Evolutionary conservation across 1,140 invertebrate genomes (phyloP).

Genomic region (Trichomalopsis sarcophagae): DNA sequence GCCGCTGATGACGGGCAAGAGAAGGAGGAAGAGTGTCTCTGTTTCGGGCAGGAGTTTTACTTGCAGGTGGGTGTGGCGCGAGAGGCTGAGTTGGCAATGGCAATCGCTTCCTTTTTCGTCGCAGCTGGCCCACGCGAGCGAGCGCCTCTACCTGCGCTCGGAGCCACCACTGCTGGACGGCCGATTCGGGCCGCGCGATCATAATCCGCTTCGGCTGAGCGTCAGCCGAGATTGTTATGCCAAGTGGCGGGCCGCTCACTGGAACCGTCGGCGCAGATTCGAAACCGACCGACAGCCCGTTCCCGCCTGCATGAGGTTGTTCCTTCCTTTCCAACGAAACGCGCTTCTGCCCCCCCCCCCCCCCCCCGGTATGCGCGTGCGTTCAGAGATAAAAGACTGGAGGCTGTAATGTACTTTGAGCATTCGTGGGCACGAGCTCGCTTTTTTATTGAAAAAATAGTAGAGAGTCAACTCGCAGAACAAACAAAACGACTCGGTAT

Average conservation of each 20-base stretch:
- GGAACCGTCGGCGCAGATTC: constrained; percentile 49
- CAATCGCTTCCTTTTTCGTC: too few species aligned
- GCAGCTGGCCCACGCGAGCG: constrained; percentile 31
- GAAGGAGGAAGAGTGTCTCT: neutral
- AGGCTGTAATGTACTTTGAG: too few species aligned
- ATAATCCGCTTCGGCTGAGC: constrained; percentile 50
- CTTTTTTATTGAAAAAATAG: too few species aligned
- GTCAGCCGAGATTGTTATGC: constrained; percentile 49
- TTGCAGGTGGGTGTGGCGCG: neutral
- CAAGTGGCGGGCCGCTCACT: constrained; percentile 51
- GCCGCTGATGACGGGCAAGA: too few species aligned
- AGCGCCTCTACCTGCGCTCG: constrained; percentile 50
- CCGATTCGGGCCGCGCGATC: constrained; percentile 43
- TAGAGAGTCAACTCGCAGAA: too few species aligned
- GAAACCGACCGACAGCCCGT: constrained; percentile 53
- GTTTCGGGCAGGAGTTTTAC: neutral
- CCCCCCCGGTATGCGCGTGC: too few species aligned
- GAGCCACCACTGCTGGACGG: constrained; percentile 51
- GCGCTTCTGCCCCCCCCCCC: too few species aligned
- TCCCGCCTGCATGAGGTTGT: constrained; percentile 34
- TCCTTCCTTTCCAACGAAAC: neutral
- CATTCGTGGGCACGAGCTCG: too few species aligned
- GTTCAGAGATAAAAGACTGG: too few species aligned
- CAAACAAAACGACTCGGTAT: too few species aligned
- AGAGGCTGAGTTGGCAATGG: too few species aligned